Evolutionary conservation across 1,140 invertebrate species (phyloP), one percentile per base, ranked within the genome.

Genomic region (Panagrolaimus sp.): DNA sequence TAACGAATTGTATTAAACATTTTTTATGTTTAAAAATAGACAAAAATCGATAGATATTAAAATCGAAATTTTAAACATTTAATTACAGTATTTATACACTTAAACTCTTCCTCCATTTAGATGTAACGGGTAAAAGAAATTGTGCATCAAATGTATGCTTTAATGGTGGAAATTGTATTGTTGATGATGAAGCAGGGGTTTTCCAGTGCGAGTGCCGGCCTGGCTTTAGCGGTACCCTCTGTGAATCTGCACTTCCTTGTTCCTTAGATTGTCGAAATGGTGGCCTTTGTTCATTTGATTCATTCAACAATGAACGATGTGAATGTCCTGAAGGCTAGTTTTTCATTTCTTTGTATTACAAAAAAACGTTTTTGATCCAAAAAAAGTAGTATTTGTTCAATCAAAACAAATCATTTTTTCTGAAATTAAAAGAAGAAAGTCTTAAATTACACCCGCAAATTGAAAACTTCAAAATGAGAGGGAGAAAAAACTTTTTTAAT

Each of bases 151-250:
- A 48, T 66, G 51, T 66, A 5, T 66, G 23, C 20, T 66, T 31
- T 20, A 66, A 57, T 27, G 65, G 67, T 31, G 67, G 67, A 16
- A 44, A 27, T 16, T 69, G 67, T 27, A 43, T 64, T 48, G 67
- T 69, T 16, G 48, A 64, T 48, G 42, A 66, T 27, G 61, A 65
- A 9, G 46, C 43, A 5, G 25, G 64, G 3, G 47, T 38, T 9
- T 69, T 69, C 8, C 45, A 69, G 25, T 69, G 67, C 9, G 31
- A 66, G 68, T 69, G 67, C 14, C 13, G 20, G 9, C 53, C 67
- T 7, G 67, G 63, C 16, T 69, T 69, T 27, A 48, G 44, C 16
- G 67, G 67, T 11, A 69, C 67, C 9, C 43, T 69, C 4, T 69
- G 67, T 66, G 67, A 69, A 66, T 23, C 67, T 20, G 25, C 27